A percentile compares a stretch with the other conserved stretches of the same genome.
Conservation (phyloP, 2,888 invertebrate species). For the Xestobium rufovillosum region DNA sequence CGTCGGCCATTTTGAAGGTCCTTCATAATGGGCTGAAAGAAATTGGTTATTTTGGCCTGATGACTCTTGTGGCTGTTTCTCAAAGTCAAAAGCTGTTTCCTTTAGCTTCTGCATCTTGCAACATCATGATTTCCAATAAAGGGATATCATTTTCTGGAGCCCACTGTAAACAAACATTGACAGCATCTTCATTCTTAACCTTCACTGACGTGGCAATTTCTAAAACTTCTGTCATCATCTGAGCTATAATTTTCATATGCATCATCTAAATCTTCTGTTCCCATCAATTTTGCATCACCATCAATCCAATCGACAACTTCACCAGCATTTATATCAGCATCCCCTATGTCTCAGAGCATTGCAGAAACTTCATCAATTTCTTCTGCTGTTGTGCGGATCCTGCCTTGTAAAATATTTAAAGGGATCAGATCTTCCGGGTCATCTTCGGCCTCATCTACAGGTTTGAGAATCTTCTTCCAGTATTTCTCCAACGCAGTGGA, state of each 20-base stretch:
- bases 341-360: slow-evolving; percentile 3
- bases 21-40: too few species aligned
- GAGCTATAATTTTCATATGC: background rate
- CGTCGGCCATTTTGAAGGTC: too few species aligned
- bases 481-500: background rate
- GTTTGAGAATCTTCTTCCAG: background rate
- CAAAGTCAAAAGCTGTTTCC: background rate
- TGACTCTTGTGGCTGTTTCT: too few species aligned
- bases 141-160: background rate
- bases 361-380: background rate
- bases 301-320: background rate
- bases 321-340: slow-evolving; percentile 1
- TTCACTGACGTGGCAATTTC: slow-evolving; percentile 1
- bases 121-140: slow-evolving; percentile 1
- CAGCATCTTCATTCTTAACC: slow-evolving; percentile 6
- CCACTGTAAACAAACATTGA: slow-evolving; percentile 1
- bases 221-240: slow-evolving; percentile 1
- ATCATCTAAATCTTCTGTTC: background rate
- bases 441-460: background rate
- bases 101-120: slow-evolving; percentile 3
- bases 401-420: background rate
- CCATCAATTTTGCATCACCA: slow-evolving; percentile 1
- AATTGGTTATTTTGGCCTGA: too few species aligned
- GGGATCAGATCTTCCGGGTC: background rate
- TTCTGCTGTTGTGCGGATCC: slow-evolving; percentile 1